These are phyloP conservation scores for Sarcoramphus papa DNA, from an alignment of 2,797 vertebrate species.

Conservation along the genomic window DNA sequence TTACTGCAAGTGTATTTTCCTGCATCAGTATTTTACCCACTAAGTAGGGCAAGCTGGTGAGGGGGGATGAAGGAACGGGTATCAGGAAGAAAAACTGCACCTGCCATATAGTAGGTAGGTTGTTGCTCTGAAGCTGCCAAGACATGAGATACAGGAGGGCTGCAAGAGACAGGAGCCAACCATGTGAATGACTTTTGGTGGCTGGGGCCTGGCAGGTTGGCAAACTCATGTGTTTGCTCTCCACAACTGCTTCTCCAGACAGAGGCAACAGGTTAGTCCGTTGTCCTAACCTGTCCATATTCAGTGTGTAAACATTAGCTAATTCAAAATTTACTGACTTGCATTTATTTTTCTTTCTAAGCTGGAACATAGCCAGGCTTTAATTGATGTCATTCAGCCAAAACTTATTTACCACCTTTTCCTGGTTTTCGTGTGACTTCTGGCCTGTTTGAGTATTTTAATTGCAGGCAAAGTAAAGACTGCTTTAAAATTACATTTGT, in stretches of 20 bases:
- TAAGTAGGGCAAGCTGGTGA: fast-evolving
- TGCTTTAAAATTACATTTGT: background rate
- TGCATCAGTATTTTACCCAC: background rate
- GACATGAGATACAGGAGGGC: background rate
- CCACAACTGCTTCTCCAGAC: background rate
- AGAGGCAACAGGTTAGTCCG: background rate
- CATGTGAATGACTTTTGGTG: background rate
- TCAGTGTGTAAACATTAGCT: background rate
- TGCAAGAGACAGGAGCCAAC: background rate
- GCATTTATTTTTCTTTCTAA: background rate
- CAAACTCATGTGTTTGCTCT: background rate
- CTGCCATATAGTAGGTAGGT: fast-evolving
- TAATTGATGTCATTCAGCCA: background rate
- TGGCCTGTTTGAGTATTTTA: background rate
- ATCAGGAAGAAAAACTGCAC: background rate
- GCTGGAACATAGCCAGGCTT: background rate
- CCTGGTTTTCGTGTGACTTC: background rate
- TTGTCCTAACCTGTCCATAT: fast-evolving
- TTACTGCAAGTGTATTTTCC: background rate
- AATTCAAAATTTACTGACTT: background rate
- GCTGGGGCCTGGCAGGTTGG: background rate
- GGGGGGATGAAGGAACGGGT: fast-evolving
- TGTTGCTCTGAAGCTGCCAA: background rate
- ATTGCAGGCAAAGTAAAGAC: background rate
- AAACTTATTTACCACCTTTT: background rate